Conservation (phyloP, 2,113 vertebrate species). For the Caloenas nicobarica region DNA sequence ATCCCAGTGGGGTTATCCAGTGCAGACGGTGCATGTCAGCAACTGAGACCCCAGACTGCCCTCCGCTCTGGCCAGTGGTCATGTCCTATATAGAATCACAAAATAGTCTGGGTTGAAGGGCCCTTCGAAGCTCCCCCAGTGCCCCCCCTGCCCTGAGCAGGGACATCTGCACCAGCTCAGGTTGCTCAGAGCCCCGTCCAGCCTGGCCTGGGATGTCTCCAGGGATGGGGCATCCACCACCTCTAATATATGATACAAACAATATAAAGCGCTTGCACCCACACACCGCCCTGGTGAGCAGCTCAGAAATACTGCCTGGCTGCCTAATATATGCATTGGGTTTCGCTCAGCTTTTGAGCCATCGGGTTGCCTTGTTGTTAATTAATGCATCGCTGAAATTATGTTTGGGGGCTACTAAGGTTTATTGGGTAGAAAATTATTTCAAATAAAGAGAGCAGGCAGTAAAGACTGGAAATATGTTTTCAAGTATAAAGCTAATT, state of each 20-base stretch:
- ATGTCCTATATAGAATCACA: background rate
- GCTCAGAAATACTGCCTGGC: background rate
- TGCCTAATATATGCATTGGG: background rate
- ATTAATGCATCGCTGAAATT: conserved; percentile 56
- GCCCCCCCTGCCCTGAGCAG: too few relatives aligned
- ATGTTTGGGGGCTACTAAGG: conserved; percentile 59
- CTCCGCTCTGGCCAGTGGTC: background rate
- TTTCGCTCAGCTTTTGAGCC: background rate
- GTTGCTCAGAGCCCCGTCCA: too few relatives aligned
- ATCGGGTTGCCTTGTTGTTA: conserved; percentile 30
- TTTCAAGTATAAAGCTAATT: conserved; percentile 65
- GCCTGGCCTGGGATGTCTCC: too few relatives aligned
- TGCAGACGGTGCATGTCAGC: background rate
- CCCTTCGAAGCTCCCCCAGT: too few relatives aligned
- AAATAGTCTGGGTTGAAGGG: too few relatives aligned
- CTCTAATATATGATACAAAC: too few relatives aligned
- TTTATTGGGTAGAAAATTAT: conserved; percentile 72
- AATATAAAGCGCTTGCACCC: background rate
- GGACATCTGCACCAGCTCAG: too few relatives aligned
- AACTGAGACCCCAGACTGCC: background rate
- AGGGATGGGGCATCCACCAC: too few relatives aligned
- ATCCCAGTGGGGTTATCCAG: background rate
- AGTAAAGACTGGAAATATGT: conserved; percentile 63
- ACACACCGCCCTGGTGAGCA: accelerated
- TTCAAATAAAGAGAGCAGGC: conserved; percentile 61